These are phyloP conservation scores for Ornithoptera priamus DNA, from an alignment of 2,888 invertebrate genomes.

Conservation along the genomic window DNA sequence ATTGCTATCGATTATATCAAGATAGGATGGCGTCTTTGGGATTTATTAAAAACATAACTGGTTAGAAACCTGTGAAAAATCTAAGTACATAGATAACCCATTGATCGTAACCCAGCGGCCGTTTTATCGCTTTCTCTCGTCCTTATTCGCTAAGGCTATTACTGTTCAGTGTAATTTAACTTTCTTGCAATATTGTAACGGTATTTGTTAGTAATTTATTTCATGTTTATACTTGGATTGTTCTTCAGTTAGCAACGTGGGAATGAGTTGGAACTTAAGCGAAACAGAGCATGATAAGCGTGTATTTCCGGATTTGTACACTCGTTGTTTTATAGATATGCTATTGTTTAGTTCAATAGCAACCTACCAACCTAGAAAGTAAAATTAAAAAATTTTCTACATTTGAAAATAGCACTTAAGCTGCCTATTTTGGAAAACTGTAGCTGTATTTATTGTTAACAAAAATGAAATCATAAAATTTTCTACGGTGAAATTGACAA, in stretches of 20 bases:
- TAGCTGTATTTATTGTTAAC: too few relatives aligned
- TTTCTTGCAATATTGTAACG: not conserved
- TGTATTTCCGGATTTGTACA: not conserved
- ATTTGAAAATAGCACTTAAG: too few relatives aligned
- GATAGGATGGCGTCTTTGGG: not conserved
- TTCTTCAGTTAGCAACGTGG: not conserved
- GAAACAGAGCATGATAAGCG: conserved; percentile 7
- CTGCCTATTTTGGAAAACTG: too few relatives aligned
- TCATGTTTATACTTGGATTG: not conserved
- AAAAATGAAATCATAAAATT: not conserved
- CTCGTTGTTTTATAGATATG: too few relatives aligned
- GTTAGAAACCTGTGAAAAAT: conserved; percentile 16
- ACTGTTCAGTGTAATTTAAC: not conserved
- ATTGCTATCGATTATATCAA: conserved; percentile 1
- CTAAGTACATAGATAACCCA: conserved; percentile 8
- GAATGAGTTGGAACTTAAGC: not conserved
- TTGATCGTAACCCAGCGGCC: not conserved
- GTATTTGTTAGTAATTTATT: not conserved
- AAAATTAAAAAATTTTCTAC: too few relatives aligned
- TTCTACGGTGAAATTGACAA: not conserved
- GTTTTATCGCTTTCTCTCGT: conserved; percentile 13
- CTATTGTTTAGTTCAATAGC: not conserved
- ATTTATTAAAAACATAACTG: conserved; percentile 9
- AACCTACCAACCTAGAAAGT: not conserved
- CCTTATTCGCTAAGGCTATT: not conserved